Percentiles rank a stretch among this genome's conserved stretches.
These are phyloP conservation scores for Halichoerus grypus DNA, from an alignment of 2,113 vertebrate genomes.

Conservation along the genomic window DNA sequence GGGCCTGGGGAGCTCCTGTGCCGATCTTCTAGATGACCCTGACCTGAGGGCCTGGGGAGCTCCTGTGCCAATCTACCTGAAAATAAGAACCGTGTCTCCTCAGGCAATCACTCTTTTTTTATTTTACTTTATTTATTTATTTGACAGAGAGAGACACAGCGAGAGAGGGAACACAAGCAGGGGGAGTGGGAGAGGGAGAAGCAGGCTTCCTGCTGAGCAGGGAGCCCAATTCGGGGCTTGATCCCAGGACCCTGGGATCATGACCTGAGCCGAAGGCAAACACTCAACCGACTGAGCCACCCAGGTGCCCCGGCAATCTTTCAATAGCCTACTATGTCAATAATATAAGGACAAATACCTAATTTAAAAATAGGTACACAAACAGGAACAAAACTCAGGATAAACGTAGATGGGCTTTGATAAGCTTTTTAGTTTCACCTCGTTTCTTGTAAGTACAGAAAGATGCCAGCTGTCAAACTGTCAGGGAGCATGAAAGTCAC, in stretches of 20 bases:
- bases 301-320: too few species aligned
- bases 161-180: too few species aligned
- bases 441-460: background rate
- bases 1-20: background rate
- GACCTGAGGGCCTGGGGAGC: too few species aligned
- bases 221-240: accelerated
- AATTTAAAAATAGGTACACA: background rate
- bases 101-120: background rate
- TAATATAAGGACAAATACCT: background rate
- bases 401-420: background rate
- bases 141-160: too few species aligned
- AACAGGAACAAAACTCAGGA: background rate
- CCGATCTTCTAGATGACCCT: background rate
- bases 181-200: too few species aligned
- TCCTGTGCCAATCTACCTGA: background rate
- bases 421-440: background rate
- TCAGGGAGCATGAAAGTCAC: background rate
- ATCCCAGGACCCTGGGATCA: too few species aligned
- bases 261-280: too few species aligned
- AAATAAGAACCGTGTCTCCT: background rate
- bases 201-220: too few species aligned
- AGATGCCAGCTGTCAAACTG: background rate
- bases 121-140: too few species aligned
- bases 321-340: background rate
- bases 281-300: too few species aligned